A percentile compares a stretch with the other conserved stretches of the same genome.
Evolutionary conservation across 2,797 vertebrate genomes (phyloP).

Genomic region (Mycteria americana): DNA sequence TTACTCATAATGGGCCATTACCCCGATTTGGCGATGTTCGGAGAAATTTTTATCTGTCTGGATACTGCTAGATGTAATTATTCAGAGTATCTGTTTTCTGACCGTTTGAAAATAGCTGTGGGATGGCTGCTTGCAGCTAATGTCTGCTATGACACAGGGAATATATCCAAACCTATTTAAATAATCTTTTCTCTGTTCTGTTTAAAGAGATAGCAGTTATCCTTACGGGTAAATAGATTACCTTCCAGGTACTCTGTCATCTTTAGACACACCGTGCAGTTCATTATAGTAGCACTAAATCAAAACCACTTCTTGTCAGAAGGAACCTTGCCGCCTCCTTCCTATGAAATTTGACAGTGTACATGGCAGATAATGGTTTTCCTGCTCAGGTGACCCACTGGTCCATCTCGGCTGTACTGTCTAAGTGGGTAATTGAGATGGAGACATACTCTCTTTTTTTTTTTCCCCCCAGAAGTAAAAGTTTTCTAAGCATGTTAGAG

Average conservation of each 20-base stretch:
- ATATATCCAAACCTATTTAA: neutral
- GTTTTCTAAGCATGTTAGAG: neutral
- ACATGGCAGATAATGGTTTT: neutral
- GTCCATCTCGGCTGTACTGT: rapidly evolving
- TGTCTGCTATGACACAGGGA: neutral
- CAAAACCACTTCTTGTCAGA: conserved; percentile 6
- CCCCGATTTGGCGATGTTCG: rapidly evolving
- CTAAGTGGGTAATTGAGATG: neutral
- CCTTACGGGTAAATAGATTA: neutral
- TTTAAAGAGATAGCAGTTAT: neutral
- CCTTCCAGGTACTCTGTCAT: conserved; percentile 2
- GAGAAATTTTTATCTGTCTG: neutral
- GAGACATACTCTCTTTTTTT: neutral
- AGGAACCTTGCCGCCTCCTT: neutral
- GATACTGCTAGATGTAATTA: neutral
- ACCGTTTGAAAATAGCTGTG: neutral
- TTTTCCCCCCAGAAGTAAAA: neutral
- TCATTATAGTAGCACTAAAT: neutral
- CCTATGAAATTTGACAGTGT: neutral
- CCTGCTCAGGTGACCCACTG: neutral
- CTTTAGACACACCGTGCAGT: neutral
- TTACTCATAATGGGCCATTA: neutral
- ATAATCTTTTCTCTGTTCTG: neutral
- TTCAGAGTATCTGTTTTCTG: neutral
- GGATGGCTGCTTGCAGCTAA: neutral